Evolutionary conservation across 2,797 vertebrate genomes (phyloP).

Genomic region (Emydoidea blandingii): DNA sequence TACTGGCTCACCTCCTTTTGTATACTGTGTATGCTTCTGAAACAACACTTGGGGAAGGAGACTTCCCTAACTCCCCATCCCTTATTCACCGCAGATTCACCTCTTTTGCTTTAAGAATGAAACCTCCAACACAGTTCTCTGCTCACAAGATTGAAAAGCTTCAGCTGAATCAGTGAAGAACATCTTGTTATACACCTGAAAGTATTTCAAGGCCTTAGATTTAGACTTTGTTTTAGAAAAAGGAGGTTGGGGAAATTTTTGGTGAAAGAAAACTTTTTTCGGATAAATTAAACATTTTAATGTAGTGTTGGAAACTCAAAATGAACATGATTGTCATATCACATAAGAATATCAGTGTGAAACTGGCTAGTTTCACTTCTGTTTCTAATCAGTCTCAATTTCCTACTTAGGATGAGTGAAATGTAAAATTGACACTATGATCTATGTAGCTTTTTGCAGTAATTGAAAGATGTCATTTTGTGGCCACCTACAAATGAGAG

Average conservation of each 20-base stretch:
- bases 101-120: background rate
- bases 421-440: rapidly evolving
- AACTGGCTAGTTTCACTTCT: background rate
- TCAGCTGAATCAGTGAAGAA: background rate
- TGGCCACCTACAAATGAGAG: rapidly evolving
- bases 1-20: background rate
- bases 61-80: rapidly evolving
- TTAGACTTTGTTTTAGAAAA: background rate
- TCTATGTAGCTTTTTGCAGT: rapidly evolving
- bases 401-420: rapidly evolving
- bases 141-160: background rate
- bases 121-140: background rate
- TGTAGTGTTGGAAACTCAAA: background rate
- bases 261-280: background rate
- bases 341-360: rapidly evolving
- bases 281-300: background rate
- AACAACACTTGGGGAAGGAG: rapidly evolving
- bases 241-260: background rate
- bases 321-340: background rate
- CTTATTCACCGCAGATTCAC: rapidly evolving
- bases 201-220: background rate
- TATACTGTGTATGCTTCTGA: background rate
- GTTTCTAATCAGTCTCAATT: background rate
- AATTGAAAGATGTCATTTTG: background rate
- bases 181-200: background rate